Evolutionary conservation across 1,140 invertebrate genomes (phyloP), one percentile per base, ranked within the genome.

Genomic region (Diorhabda elongata): DNA sequence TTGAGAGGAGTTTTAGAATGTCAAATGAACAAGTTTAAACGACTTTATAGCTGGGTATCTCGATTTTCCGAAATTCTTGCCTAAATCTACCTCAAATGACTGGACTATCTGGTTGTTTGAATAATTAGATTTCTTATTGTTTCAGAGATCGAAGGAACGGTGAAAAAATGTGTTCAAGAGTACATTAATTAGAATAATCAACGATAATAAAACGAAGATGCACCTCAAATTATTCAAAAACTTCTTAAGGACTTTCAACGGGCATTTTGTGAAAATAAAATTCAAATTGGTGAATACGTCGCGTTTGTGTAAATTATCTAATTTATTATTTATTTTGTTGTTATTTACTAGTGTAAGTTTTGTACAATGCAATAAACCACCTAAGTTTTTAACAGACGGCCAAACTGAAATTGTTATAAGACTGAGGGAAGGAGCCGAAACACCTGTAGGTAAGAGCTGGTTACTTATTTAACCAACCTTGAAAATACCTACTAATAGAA

Each of bases 401-500:
- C 91, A 94, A 82, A 92, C 91, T 68, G 92, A 95, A 86, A 95
- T 96, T 74, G 91, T 96, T 67, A 84, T 95, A 73, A 87, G 92
- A 77, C 84, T 95, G 73, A 94, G 93, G 81, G 93, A 96, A 85
- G 92, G 92, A 58, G 84, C 89, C 61, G 92, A 93, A 75, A 95
- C 92, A 56, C 91, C 91, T 74, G 87, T 92, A 73, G 92, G 93
- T 94, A 83, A 88, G 90, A 52, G 26, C 26, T 26, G 26, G 26
- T 26, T 26, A 2, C 0, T 41, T 61, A 43, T 42, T 9, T 4
- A 11, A 56, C 52, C 6, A 56, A 56, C 26, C 26, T 26, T 26
- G 26, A 26, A 26, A 26, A 26, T 26, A 26, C 26, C 26, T 26
- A 26, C 26, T 26, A 26, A 26, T 26, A 26, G 26, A 26, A 26